Evolutionary conservation across 2,797 vertebrate species (phyloP).

Genomic region (Catharus ustulatus): DNA sequence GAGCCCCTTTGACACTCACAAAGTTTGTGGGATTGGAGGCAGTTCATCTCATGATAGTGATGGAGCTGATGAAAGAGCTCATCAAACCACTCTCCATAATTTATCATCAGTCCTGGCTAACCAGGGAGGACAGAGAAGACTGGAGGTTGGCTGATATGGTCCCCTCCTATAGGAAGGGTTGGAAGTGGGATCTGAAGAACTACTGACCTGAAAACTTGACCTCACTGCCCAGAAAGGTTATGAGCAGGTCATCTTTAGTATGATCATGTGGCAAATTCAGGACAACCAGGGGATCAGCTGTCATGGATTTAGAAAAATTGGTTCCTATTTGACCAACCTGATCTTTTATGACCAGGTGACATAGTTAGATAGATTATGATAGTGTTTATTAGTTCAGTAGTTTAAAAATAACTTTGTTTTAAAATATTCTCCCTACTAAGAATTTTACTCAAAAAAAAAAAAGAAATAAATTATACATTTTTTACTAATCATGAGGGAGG

Average conservation of each 20-base stretch:
- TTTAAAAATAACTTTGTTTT: not conserved
- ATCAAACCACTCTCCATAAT: not conserved
- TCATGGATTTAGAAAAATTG: not conserved
- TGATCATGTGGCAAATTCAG: not conserved
- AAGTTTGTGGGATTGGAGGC: not conserved
- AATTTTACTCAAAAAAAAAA: not conserved
- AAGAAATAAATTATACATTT: no score
- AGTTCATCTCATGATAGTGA: not conserved
- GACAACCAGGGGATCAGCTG: not conserved
- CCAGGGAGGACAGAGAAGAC: accelerated
- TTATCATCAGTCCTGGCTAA: not conserved
- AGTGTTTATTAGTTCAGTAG: not conserved
- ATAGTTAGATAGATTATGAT: not conserved
- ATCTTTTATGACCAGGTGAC: not conserved
- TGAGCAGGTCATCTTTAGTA: not conserved
- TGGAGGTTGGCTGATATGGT: no score
- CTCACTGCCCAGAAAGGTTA: not conserved
- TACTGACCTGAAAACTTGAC: not conserved
- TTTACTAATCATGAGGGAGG: no score
- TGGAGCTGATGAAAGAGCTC: accelerated
- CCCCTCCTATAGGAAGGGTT: not conserved
- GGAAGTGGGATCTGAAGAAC: not conserved
- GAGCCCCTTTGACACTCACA: not conserved
- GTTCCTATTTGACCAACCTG: not conserved
- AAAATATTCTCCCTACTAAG: not conserved